Evolutionary conservation across 2,888 invertebrate species (phyloP), one percentile per base, ranked within the genome.

Genomic region (Apotomis betuletana): DNA sequence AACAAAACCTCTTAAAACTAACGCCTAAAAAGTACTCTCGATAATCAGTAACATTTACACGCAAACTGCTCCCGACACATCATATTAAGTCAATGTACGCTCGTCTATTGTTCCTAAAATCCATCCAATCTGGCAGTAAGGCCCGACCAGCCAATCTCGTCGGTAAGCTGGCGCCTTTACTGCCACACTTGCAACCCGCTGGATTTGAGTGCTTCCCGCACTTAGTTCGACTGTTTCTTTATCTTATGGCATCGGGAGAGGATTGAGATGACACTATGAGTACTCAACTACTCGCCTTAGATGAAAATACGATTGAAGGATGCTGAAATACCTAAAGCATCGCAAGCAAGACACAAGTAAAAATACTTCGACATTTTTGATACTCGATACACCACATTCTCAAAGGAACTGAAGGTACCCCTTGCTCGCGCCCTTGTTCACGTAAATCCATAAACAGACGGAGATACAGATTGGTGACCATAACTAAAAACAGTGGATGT

Each of bases 101-200:
- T 6, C 38, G 8, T 38, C 44, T 64, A 64, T 64, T 64, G 64
- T 64, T 64, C 54, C 41, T 64, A 15, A 15, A 46, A 70, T 57
- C 70, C 62, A 63, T 67, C 67, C 70, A 71, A 71, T 71, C 71
- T 57, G 55, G 67, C 52, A 55, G 38, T 67, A 71, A 67, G 62
- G 51, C 58, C 67, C 49, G 55, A 61, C 57, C 36, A 65, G 65
- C 55, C 71, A 72, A 72, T 72, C 71, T 67, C 51, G 58, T 13
- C 27, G 57, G n/a, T 13, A 46, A n/a, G 49, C 36, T 46, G 60
- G 36, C 41, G 60, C 65, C 49, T 67, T 70, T 55, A 71, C 46
- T 38, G 67, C 27, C 60, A 9, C 63, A 52, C 67, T 57, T 12
- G 55, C 41, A 51, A 38, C 68, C 54, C 15, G 8, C 67, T 5